Evolutionary conservation across 2,113 vertebrate species (phyloP), one percentile per base, ranked within the genome.

Genomic region (Etia nguti): DNA sequence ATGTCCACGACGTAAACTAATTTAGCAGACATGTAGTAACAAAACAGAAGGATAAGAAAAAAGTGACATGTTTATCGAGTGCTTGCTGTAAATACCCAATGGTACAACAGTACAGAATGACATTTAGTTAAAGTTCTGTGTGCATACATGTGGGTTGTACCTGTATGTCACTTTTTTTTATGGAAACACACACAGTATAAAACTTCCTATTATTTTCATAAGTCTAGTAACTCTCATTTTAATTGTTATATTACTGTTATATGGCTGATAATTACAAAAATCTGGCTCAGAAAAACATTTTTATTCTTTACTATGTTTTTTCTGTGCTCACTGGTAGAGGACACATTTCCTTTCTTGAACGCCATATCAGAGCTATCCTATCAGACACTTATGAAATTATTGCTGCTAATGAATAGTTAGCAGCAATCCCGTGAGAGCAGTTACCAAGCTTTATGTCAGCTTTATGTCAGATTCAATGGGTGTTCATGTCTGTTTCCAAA

Each of bases 1-100:
- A 59, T 29, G 29, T 59, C 15, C 56, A 59, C 15, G 0, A 31
- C 2, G 10, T 59, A 31, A 59, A 31, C 8, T 59, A 0, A 31
- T 59, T 59, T 59, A 59, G 8, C 2, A 59, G 18, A 59, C 29
- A 29, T 59, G 8, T 16, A 59, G 56, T 59, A 2, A 10, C 15
- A 31, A 31, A 59, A 4, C 26, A 59, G 26, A 10, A 59, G 26
- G 3, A 31, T 59, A 59, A 59, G 26, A 59, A 59, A 24, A 59
- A 59, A 8, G 5, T 59, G 55, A 59, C 34, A 41, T 10, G 8
- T 60, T 60, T 59, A 18, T 59, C 8, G 31, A 59, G 57, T 10
- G 57, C 57, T 10, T 31, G 9, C 57, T 31, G 57, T 60, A 4
- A 60, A 34, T 60, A 60, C 26, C 57, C 16, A 60, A 15, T 3